A percentile compares a stretch with the other conserved stretches of the same genome.
These are phyloP conservation scores for Rhynchomys soricoides DNA, from an alignment of 2,113 vertebrate genomes.

Conservation along the genomic window DNA sequence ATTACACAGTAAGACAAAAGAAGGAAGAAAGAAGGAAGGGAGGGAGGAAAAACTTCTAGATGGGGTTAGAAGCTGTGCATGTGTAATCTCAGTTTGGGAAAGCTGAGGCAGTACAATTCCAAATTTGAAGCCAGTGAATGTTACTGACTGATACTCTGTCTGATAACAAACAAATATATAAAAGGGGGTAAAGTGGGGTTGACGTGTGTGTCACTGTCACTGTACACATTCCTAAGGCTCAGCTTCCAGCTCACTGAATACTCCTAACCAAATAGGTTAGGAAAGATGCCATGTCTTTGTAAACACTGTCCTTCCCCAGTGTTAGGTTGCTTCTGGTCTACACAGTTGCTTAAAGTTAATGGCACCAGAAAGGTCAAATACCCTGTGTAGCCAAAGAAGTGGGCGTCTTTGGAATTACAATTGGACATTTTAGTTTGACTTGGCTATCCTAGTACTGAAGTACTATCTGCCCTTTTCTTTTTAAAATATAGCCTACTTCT, in stretches of 20 bases:
- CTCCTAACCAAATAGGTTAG: conserved; percentile 50
- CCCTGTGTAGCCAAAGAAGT: background rate
- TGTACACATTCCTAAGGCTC: conserved; percentile 68
- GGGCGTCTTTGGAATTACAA: background rate
- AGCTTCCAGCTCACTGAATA: conserved; percentile 43
- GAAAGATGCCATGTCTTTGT: conserved; percentile 69
- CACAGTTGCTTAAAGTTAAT: conserved; percentile 64
- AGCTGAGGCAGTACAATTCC: background rate
- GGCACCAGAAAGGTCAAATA: conserved; percentile 57
- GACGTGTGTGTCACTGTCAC: conserved; percentile 55
- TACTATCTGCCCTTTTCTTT: background rate
- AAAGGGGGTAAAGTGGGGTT: background rate
- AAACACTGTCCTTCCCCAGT: conserved; percentile 28
- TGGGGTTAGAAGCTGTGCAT: background rate
- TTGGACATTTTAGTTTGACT: conserved; percentile 7
- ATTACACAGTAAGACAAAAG: background rate
- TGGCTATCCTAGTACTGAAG: background rate
- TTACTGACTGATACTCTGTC: background rate
- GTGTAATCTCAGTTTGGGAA: background rate
- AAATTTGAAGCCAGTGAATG: background rate
- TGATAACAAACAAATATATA: background rate
- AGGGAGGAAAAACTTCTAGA: background rate
- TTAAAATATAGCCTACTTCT: background rate
- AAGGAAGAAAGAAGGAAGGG: background rate
- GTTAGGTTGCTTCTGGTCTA: conserved; percentile 60